Base-by-base conservation (phyloP, 2,888 invertebrate genomes). In the Ochropleura leucogaster region DNA sequence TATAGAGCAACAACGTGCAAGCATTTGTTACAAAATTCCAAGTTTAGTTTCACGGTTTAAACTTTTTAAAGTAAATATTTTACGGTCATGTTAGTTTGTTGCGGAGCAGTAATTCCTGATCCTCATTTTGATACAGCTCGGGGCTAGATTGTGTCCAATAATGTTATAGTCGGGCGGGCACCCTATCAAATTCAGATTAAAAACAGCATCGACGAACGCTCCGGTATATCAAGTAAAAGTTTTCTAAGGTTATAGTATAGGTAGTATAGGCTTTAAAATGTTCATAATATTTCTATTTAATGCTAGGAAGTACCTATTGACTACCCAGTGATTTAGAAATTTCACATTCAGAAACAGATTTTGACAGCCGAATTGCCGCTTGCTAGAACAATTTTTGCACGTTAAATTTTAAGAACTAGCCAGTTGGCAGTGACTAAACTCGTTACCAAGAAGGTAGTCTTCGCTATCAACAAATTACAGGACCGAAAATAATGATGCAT, bases 61-160 rank as follows among this genome's bases (percentile, higher is more conserved):
- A 44, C 30, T 30, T 72, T 42, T 14, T 72, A 7, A 40, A 9
- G 44, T 46, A 46, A 72, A 74, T 40, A 62, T 74, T 74, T 62
- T 10, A 74, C 46, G 40, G 40, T 20, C 51, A n/a, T 47, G 53
- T 62, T 53, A 74, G 42, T 47, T 42, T 73, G n/a, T 9, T 40
- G 44, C 9, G 18, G 40, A 46, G 40, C 6, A 44, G n/a, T 51
- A 65, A 69, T 7, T 46, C 12, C 30, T 9, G 18, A 60, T 46
- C 5, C 20, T 14, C 40, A 20, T 74, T 74, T 47, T 49, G 68
- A 9, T 20, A 40, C 20, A 62, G 60, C 74, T 20, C 5, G 46
- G 20, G 51, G 51, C 51, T 4, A 40, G 18, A 40, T 9, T 60
- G 18, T 51, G 40, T 18, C 14, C 51, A 46, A 60, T 73, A 60